These are phyloP conservation scores for Agrilus cyanescens DNA, from an alignment of 2,888 invertebrate genomes.

Conservation along the genomic window DNA sequence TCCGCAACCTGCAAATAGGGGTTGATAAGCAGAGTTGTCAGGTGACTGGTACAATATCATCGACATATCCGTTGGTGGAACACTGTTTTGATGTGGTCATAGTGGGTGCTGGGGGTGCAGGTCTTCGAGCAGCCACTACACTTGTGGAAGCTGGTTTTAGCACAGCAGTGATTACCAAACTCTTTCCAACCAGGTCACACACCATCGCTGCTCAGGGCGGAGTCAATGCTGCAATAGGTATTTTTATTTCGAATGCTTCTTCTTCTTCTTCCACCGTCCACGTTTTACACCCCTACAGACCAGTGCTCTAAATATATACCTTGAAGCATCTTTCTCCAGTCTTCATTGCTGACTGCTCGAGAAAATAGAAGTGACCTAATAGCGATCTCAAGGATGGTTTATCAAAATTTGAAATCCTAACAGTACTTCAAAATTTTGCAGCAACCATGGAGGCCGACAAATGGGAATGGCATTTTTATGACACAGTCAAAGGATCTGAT, in stretches of 20 bases:
- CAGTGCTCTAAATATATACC: too few relatives aligned
- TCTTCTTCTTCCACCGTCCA: too few relatives aligned
- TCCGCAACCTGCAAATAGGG: too few relatives aligned
- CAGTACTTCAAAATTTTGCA: neutral
- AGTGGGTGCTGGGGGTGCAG: conserved; percentile 68
- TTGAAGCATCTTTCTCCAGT: too few relatives aligned
- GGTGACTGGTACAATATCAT: too few relatives aligned
- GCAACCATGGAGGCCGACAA: conserved; percentile 53
- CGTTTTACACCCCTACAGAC: too few relatives aligned
- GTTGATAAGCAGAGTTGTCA: too few relatives aligned
- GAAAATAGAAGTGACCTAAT: too few relatives aligned
- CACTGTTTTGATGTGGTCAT: conserved; percentile 60
- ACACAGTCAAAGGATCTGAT: conserved; percentile 67
- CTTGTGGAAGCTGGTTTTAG: conserved; percentile 59
- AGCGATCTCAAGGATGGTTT: too few relatives aligned
- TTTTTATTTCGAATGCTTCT: too few relatives aligned
- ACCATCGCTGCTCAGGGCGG: conserved; percentile 74
- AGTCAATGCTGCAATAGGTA: conserved; percentile 64
- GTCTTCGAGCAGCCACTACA: conserved; percentile 61
- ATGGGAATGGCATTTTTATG: conserved; percentile 67
- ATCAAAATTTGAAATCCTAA: too few relatives aligned
- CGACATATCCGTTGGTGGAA: conserved; percentile 35
- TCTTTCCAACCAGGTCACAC: conserved; percentile 67
- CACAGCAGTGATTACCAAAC: conserved; percentile 61
- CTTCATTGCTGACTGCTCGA: neutral